Base-by-base conservation (phyloP, 2,888 invertebrate species). In the Leptopterna dolabrata region DNA sequence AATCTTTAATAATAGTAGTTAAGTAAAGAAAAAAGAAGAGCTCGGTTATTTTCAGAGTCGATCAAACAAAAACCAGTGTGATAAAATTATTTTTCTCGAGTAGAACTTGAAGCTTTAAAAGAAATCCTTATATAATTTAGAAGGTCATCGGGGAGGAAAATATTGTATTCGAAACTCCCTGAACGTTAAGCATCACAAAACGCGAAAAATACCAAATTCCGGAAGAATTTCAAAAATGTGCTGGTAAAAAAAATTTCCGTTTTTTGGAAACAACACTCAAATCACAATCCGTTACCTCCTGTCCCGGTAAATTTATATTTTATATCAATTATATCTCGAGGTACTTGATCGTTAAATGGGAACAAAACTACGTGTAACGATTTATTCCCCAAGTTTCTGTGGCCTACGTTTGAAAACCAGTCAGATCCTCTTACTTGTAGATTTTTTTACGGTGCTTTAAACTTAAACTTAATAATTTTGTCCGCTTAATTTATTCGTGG, bases 391-490 rank as follows among this genome's bases (percentile, higher is more conserved):
- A 3, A 63, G 63, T 63, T 63, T 63, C 63, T 13, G 63, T 63
- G 63, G 63, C 63, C 63, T 63, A 63, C 19, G 24, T 63, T 63
- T 27, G 71, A 71, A 16, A 41, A 73, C 6, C 36, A 11, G 9
- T 36, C n/a, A 24, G 29, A 70, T 73, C 14, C 29, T 4, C 24
- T 13, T 73, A 36, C 30, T 30, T 36, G 36, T 73, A 36, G 73
- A 73, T 73, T 73, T 73, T 41, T 73, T 30, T 73, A 36, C n/a
- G 41, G 41, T 73, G 30, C 41, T 73, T 73, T 73, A 41, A 55
- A 36, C 29, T 73, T n/a, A n/a, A n/a, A 73, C 19, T 36, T 41
- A 36, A 36, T n/a, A n/a, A n/a, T n/a, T 73, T 36, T 30, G 14
- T 73, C 36, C 9, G n/a, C 13, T 16, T 73, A 41, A 36, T 41